Evolutionary conservation across 2,797 vertebrate species (phyloP).

Genomic region (Decapterus maruadsi): DNA sequence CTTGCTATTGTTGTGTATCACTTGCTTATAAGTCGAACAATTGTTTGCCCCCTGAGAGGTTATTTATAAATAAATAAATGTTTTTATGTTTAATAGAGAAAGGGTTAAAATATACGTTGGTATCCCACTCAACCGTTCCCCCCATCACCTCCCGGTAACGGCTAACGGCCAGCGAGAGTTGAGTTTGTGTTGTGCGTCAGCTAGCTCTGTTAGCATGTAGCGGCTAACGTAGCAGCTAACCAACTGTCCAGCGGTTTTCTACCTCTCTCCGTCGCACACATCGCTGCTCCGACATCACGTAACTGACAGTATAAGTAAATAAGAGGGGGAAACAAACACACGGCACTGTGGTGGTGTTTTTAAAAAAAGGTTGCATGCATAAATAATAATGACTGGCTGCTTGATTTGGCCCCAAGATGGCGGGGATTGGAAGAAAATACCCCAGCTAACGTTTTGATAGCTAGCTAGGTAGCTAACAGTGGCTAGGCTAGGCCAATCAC

Average conservation of each 20-base stretch:
- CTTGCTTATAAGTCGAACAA: neutral
- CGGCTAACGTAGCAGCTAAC: conserved; percentile 31
- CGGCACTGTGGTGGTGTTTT: neutral
- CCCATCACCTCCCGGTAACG: neutral
- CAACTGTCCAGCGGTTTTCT: conserved; percentile 20
- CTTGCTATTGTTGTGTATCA: neutral
- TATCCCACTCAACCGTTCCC: conserved; percentile 12
- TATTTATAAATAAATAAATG: too few relatives aligned
- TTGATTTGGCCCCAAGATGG: conserved; percentile 92
- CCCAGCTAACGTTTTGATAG: conserved; percentile 60
- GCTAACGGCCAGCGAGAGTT: conserved; percentile 23
- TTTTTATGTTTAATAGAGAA: neutral
- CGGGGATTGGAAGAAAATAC: conserved; percentile 86
- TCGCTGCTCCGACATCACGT: neutral
- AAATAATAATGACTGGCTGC: conserved; percentile 83
- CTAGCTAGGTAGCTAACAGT: conserved; percentile 56
- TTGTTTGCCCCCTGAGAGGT: too few relatives aligned
- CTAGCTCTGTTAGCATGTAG: conserved; percentile 59
- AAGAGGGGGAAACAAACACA: neutral
- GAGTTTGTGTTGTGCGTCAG: conserved; percentile 63
- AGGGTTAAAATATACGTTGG: neutral
- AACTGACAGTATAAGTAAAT: neutral
- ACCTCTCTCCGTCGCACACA: neutral
- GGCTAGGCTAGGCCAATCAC: conserved; percentile 62
- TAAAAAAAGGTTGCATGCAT: conserved; percentile 46